Percentiles rank a stretch among this genome's conserved stretches.
phyloP scores from a whole-genome alignment of 2,797 vertebrate species.

The Erethizon dorsatum region DNA sequence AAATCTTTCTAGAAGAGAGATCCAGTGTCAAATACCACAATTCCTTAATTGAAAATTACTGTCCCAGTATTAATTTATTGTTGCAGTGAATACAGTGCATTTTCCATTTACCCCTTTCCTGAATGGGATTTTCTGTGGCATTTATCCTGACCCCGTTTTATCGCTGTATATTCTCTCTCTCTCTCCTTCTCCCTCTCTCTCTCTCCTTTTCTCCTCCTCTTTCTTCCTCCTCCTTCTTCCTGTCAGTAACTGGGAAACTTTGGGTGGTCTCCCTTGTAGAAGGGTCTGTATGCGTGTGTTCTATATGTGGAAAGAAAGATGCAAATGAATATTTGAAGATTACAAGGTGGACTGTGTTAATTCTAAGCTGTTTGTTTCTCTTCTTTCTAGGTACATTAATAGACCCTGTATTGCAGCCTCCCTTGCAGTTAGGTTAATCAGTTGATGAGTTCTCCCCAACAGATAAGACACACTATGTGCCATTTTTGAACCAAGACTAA shows the following conservation, averaged over 20 bases:
- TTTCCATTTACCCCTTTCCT: neutral
- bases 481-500: neutral
- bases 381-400: neutral
- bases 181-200: neutral
- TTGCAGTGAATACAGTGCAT: neutral
- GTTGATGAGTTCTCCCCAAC: neutral
- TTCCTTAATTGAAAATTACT: neutral
- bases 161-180: neutral
- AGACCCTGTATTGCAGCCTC: neutral
- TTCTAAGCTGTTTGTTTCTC: neutral
- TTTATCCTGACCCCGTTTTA: neutral
- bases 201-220: neutral
- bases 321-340: neutral
- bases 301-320: neutral
- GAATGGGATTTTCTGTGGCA: neutral
- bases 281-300: neutral
- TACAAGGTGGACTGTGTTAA: neutral
- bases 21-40: neutral
- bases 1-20: neutral
- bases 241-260: neutral
- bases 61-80: slow-evolving; percentile 17
- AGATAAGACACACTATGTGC: neutral
- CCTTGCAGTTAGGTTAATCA: neutral
- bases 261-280: neutral
- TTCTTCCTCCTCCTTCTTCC: too few relatives aligned